These are phyloP conservation scores for Scaptomyza montana DNA, from an alignment of 1,140 invertebrate species.

Conservation along the genomic window DNA sequence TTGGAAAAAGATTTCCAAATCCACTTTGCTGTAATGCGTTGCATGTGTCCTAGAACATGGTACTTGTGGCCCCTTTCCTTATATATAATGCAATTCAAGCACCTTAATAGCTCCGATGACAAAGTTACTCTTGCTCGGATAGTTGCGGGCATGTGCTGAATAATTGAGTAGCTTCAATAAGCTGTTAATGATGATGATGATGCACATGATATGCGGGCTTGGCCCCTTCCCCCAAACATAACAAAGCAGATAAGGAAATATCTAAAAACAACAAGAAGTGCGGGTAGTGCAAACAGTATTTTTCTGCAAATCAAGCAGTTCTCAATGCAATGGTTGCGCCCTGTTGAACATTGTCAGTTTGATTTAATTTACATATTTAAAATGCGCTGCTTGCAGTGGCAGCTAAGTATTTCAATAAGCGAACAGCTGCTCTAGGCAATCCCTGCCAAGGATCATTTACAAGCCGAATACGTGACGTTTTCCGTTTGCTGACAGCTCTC, in stretches of 20 bases:
- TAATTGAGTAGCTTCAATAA: slow-evolving; percentile 50
- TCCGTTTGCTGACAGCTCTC: slow-evolving; percentile 35
- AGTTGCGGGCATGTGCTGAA: slow-evolving; percentile 46
- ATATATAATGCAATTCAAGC: slow-evolving; percentile 48
- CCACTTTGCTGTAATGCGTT: neutral
- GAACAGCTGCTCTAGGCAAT: neutral
- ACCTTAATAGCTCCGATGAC: slow-evolving; percentile 44
- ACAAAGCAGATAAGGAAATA: neutral
- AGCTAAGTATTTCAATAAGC: slow-evolving; percentile 31
- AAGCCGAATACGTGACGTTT: slow-evolving; percentile 64
- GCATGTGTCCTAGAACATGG: slow-evolving; percentile 6
- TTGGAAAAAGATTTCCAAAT: neutral
- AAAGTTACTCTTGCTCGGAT: slow-evolving; percentile 15
- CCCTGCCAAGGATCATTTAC: slow-evolving; percentile 38
- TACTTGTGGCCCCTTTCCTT: slow-evolving; percentile 9
- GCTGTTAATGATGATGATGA: slow-evolving; percentile 44
- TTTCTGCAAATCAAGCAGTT: slow-evolving; percentile 1
- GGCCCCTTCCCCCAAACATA: slow-evolving; percentile 5
- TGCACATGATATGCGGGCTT: slow-evolving; percentile 46
- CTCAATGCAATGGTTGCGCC: slow-evolving; percentile 6
- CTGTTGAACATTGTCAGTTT: neutral
- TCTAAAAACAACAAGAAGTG: slow-evolving; percentile 4
- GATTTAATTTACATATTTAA: slow-evolving; percentile 49
- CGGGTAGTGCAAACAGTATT: neutral
- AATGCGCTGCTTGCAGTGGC: slow-evolving; percentile 11